Evolutionary conservation across 2,797 vertebrate species (phyloP), one percentile per base, ranked within the genome.

Genomic region (Saxicola maurus): DNA sequence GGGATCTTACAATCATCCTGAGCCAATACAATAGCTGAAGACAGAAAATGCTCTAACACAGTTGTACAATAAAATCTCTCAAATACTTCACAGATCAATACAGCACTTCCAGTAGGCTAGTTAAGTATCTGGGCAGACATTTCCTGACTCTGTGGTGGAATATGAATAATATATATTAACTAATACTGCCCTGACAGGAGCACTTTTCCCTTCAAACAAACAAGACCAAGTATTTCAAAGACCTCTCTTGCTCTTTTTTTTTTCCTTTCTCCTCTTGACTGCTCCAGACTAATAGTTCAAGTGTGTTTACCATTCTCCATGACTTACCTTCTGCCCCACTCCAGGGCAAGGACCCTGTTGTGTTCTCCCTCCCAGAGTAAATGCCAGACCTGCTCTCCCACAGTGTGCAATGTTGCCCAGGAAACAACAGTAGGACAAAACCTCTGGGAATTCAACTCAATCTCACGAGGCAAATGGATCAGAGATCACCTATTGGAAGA

Each of bases 231-330:
- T 42, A 55, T 48, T 55, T 59, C 19, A 87, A 66, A 77, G 7
- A 53, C 8, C 1, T n/a, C 9, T 40, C 6, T 30, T 7, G 42
- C 2, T 19, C 5, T 40, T 7, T 23, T 3, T 17, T 13, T 18
- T 2, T 17, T 2, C 1, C 9, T 8, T 5, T 16, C 16, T n/a
- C 8, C 13, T 51, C 56, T 48, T 48, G 27, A 46, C 38, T 67
- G 25, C 31, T 74, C 35, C 38, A 81, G 51, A 53, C 8, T 38
- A 61, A 46, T 0, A 56, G 49, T 57, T 82, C 27, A 65, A 67
- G 38, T 27, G 7, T 18, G 23, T 74, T 86, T 78, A 15, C 37
- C 28, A 0, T 16, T 55, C 51, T 43, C 52, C 56, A 13, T 3
- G 19, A 24, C 13, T 52, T 17, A 53, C 6, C 8, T 35, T 76